Conservation (phyloP, 2,113 vertebrate genomes). For the Austrofundulus limnaeus region DNA sequence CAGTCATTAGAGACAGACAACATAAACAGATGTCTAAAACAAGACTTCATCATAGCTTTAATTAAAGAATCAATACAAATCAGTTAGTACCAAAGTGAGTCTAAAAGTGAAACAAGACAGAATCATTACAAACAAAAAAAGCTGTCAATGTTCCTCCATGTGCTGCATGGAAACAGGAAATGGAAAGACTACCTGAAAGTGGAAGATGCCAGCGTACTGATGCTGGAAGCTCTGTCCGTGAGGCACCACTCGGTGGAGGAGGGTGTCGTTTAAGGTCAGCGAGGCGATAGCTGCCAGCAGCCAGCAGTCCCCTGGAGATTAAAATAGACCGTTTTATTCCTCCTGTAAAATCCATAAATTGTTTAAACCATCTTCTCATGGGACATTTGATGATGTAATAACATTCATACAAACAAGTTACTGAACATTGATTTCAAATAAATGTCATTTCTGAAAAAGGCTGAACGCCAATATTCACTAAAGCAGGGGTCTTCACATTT, state of each 20-base stretch:
- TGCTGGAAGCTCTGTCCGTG: constrained; percentile 85
- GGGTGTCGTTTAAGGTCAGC: constrained; percentile 75
- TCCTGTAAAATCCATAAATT: too few species aligned
- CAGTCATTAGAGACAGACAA: neutral
- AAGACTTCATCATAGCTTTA: too few species aligned
- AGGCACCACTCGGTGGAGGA: constrained; percentile 89
- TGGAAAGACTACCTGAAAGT: constrained; percentile 78
- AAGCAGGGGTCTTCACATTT: too few species aligned
- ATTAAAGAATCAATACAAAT: too few species aligned
- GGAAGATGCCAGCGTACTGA: constrained; percentile 90
- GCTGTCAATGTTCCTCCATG: neutral
- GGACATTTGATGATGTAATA: too few species aligned
- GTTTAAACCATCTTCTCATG: too few species aligned
- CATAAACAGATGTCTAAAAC: neutral
- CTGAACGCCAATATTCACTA: too few species aligned
- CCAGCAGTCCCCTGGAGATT: constrained; percentile 80
- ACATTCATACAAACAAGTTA: too few species aligned
- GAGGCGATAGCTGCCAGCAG: constrained; percentile 80
- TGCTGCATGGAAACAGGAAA: neutral
- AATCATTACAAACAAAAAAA: neutral
- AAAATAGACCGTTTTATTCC: neutral
- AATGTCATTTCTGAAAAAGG: too few species aligned
- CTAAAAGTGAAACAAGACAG: too few species aligned
- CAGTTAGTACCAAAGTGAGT: too few species aligned
- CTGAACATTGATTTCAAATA: too few species aligned